Conservation (phyloP, 1,140 invertebrate species). For the Diachasma alloeum region DNA sequence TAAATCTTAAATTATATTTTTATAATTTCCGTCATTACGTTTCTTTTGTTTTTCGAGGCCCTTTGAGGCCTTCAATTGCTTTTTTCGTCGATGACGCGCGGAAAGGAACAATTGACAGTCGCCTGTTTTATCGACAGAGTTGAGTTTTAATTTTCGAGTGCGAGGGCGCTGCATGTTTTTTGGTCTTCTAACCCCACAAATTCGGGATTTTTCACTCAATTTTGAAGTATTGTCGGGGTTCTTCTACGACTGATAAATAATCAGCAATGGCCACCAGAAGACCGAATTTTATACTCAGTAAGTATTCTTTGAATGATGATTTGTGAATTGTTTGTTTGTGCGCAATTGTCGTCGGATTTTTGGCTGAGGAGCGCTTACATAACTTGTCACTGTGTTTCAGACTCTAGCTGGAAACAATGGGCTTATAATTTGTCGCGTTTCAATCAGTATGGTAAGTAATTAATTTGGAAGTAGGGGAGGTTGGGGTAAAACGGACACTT, state of each 20-base stretch:
- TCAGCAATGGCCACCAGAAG: not conserved
- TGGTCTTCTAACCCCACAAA: not conserved
- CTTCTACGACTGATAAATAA: not conserved
- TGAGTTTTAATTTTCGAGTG: not conserved
- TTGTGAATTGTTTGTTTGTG: not conserved
- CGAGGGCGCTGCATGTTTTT: too few relatives aligned
- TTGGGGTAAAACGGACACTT: too few relatives aligned
- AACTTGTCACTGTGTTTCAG: slow-evolving; percentile 62
- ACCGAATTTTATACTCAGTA: slow-evolving; percentile 1
- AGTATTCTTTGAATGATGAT: not conserved
- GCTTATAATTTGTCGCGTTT: slow-evolving; percentile 76
- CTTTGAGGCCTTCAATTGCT: not conserved
- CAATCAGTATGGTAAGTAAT: slow-evolving; percentile 74
- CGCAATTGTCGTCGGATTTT: not conserved
- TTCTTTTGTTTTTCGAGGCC: too few relatives aligned
- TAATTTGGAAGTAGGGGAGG: slow-evolving; percentile 6
- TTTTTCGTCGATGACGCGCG: not conserved
- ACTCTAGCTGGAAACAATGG: slow-evolving; percentile 68
- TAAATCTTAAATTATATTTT: too few relatives aligned
- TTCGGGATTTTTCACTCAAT: not conserved
- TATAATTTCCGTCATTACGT: too few relatives aligned
- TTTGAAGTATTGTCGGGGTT: not conserved
- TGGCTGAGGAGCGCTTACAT: slow-evolving; percentile 39
- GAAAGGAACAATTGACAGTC: not conserved
- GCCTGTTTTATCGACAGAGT: not conserved